Evolutionary conservation across 2,797 vertebrate genomes (phyloP).

Genomic region (Pachyuromys duprasi): DNA sequence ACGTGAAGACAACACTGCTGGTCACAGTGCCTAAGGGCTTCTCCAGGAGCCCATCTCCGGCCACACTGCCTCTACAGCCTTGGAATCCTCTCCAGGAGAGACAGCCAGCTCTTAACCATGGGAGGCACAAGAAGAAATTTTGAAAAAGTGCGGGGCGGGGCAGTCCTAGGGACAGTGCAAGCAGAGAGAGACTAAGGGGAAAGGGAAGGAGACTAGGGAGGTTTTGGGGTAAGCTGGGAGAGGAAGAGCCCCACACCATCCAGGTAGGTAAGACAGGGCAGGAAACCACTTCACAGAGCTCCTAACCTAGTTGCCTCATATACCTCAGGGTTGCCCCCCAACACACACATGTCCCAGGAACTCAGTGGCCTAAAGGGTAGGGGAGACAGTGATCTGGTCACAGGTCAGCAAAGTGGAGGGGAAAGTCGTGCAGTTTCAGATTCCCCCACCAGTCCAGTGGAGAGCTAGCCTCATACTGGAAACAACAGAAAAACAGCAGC

Average conservation of each 20-base stretch:
- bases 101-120: not conserved
- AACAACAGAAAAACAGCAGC: not conserved
- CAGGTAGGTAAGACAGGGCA: not conserved
- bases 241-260: not conserved
- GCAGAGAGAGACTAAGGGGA: not conserved
- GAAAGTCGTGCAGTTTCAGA: not conserved
- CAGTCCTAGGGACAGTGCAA: rapidly evolving
- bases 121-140: not conserved
- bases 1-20: too few relatives aligned
- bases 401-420: not conserved
- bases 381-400: not conserved
- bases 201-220: too few relatives aligned
- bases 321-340: not conserved
- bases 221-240: not conserved
- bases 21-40: not conserved
- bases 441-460: not conserved
- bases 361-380: not conserved
- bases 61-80: not conserved
- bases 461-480: not conserved
- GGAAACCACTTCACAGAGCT: not conserved
- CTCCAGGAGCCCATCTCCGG: not conserved
- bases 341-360: too few relatives aligned
- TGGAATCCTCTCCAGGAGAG: too few relatives aligned
- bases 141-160: not conserved
- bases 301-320: not conserved